phyloP scores from a whole-genome alignment of 2,113 vertebrate species.

The Corythaixoides concolor region DNA sequence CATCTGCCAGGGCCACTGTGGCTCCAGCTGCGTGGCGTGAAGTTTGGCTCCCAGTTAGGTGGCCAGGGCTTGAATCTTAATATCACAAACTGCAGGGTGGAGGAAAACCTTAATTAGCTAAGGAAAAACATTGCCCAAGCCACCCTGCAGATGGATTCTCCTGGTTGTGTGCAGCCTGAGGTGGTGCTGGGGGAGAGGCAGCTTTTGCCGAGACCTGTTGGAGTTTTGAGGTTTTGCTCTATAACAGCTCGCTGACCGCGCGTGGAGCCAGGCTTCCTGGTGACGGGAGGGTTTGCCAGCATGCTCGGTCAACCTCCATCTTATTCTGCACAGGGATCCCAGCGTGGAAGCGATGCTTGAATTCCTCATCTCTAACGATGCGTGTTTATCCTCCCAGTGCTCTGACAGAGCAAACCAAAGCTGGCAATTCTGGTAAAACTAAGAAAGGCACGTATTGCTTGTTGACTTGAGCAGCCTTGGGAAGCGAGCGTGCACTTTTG shows the following conservation, averaged over 20 bases:
- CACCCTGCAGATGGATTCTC: rapidly evolving
- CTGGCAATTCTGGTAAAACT: background rate
- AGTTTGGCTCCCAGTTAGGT: background rate
- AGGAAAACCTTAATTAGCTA: background rate
- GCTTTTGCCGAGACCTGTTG: background rate
- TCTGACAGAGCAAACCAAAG: background rate
- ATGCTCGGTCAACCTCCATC: background rate
- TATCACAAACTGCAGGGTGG: background rate
- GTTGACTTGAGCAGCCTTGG: background rate
- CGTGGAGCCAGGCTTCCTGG: background rate
- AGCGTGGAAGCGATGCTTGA: rapidly evolving
- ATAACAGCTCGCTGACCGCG: rapidly evolving
- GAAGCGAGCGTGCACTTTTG: background rate
- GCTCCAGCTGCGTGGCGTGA: constrained; percentile 42
- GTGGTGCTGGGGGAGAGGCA: background rate
- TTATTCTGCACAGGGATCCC: background rate
- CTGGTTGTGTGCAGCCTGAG: background rate
- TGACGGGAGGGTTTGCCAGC: background rate
- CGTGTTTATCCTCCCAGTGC: rapidly evolving
- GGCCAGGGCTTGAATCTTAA: background rate
- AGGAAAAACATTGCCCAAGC: background rate
- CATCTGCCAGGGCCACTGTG: constrained; percentile 44
- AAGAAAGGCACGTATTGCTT: background rate
- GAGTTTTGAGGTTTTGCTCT: background rate
- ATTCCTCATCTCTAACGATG: background rate